Conservation (phyloP, 2,888 invertebrate genomes). For the Cyaniris semiargus region DNA sequence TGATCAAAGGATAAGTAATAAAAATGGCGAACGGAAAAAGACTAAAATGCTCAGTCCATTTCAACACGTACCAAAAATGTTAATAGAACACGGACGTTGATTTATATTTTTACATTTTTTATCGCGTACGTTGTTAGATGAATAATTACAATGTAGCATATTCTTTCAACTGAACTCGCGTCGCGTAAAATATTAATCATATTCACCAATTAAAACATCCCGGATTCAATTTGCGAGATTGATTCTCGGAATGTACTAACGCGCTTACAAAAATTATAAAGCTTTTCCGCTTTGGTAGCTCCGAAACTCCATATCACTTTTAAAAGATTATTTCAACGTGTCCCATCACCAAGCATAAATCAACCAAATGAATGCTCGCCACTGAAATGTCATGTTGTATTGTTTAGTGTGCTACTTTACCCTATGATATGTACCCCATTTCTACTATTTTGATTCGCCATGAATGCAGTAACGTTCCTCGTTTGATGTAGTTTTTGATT, state of each 20-base stretch:
- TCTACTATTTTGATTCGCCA: not conserved
- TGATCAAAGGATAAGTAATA: not conserved
- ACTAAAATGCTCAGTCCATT: not conserved
- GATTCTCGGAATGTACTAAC: constrained; percentile 40
- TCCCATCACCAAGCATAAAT: not conserved
- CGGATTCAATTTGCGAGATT: constrained; percentile 47
- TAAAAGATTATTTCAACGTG: constrained; percentile 29
- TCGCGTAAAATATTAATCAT: constrained; percentile 32
- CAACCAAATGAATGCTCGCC: not conserved
- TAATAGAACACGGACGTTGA: not conserved
- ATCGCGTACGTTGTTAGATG: constrained; percentile 10
- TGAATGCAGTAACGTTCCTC: not conserved
- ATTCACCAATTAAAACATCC: constrained; percentile 38
- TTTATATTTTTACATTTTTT: constrained; percentile 10
- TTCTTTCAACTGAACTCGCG: not conserved
- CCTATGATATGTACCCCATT: not conserved
- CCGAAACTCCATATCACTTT: constrained; percentile 36
- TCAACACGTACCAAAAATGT: not conserved
- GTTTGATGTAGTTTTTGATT: too few relatives aligned
- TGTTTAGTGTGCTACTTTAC: not conserved
- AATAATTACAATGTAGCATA: constrained; percentile 20
- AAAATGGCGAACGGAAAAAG: not conserved
- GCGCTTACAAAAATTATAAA: constrained; percentile 31
- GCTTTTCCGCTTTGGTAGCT: constrained; percentile 33
- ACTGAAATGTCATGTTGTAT: not conserved